Percentiles rank a stretch among this genome's conserved stretches.
These are phyloP conservation scores for Etheostoma nigrum DNA, from an alignment of 2,797 vertebrate genomes.

Conservation along the genomic window DNA sequence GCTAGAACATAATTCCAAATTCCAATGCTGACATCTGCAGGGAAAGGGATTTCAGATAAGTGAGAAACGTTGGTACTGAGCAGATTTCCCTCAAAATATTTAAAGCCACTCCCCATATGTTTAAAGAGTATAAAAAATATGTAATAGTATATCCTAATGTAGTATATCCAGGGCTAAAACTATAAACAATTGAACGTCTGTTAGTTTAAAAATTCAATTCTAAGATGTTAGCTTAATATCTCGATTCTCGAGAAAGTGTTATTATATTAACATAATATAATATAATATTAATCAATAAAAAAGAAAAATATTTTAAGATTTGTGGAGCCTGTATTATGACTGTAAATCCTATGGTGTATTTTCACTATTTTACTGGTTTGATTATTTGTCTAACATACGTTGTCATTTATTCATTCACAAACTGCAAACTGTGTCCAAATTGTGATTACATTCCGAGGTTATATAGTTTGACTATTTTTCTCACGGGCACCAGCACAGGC, in stretches of 20 bases:
- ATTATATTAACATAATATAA: no score
- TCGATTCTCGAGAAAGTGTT: not conserved
- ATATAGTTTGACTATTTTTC: conserved; percentile 1
- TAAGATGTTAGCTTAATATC: not conserved
- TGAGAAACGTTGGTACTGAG: not conserved
- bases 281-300: not conserved
- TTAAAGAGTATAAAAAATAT: not conserved
- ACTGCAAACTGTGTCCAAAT: not conserved
- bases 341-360: not conserved
- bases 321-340: not conserved
- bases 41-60: not conserved
- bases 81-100: not conserved
- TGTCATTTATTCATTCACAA: not conserved
- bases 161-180: not conserved
- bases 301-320: not conserved
- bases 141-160: not conserved
- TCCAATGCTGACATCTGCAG: not conserved
- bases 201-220: not conserved
- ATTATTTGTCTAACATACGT: not conserved
- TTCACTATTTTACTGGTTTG: not conserved
- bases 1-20: not conserved
- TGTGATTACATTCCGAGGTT: not conserved
- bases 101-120: not conserved
- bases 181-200: not conserved
- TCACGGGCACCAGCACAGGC: not conserved